Conservation (phyloP, 2,797 vertebrate genomes). For the Sardinella longiceps region DNA sequence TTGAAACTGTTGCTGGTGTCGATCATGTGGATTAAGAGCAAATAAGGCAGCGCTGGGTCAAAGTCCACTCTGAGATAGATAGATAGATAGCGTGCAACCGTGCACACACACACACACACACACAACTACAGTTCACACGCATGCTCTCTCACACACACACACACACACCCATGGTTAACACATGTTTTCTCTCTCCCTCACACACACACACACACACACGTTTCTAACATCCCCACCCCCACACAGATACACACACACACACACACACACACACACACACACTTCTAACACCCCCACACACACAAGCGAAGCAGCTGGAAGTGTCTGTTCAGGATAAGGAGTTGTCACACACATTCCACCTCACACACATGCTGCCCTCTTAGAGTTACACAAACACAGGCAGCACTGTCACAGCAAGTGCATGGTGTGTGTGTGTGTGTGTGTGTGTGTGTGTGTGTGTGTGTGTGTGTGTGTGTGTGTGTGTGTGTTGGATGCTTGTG, state of each 20-base stretch:
- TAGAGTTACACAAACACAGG: conserved; percentile 34
- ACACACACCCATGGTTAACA: neutral
- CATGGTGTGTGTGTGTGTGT: conserved; percentile 15
- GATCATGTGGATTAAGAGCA: neutral
- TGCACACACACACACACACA: neutral
- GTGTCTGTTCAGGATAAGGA: conserved; percentile 44
- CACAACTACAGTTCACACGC: neutral
- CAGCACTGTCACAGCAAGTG: conserved; percentile 2
- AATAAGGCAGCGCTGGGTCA: neutral
- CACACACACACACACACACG: neutral
- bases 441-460: neutral
- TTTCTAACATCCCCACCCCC: no score
- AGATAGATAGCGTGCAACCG: neutral
- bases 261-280: neutral
- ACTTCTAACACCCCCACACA: neutral
- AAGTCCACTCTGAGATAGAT: neutral
- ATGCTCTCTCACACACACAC: neutral
- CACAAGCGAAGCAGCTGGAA: neutral
- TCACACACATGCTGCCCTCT: conserved; percentile 43
- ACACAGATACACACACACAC: no score
- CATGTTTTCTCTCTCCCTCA: no score
- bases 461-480: neutral
- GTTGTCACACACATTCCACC: conserved; percentile 50
- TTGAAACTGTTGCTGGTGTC: conserved; percentile 20
- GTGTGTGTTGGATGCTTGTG: no score